Conservation (phyloP, 1,140 invertebrate genomes). For the Laupala kohalensis region DNA sequence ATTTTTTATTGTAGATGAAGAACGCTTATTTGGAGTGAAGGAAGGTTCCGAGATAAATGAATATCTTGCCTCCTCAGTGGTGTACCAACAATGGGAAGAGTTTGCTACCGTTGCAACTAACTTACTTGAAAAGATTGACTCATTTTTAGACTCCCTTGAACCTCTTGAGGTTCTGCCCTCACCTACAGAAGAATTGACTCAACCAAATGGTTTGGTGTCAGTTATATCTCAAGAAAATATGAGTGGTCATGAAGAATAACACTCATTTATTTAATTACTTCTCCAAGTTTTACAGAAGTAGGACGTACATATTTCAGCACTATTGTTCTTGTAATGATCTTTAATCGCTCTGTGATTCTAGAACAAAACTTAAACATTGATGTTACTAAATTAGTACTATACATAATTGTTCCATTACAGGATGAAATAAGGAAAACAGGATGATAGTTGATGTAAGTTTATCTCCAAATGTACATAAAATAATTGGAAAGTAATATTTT, state of each 20-base stretch:
- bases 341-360: background rate
- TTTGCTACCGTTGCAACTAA: constrained; percentile 48
- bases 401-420: background rate
- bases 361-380: background rate
- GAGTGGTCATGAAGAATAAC: background rate
- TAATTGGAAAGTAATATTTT: background rate
- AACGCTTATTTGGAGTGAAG: constrained; percentile 21
- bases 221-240: background rate
- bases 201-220: background rate
- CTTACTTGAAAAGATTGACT: constrained; percentile 36
- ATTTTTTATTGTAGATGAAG: constrained; percentile 20
- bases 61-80: constrained; percentile 15
- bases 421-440: background rate
- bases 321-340: background rate
- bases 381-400: background rate
- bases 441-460: background rate
- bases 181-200: background rate
- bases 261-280: background rate
- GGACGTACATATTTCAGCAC: no score
- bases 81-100: constrained; percentile 39
- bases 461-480: background rate
- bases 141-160: constrained; percentile 20
- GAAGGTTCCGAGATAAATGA: constrained; percentile 17
- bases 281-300: background rate
- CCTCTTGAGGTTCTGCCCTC: background rate